A percentile compares a stretch with the other conserved stretches of the same genome.
Evolutionary conservation across 2,888 invertebrate species (phyloP).

Genomic region (Ctenicera cuprea): DNA sequence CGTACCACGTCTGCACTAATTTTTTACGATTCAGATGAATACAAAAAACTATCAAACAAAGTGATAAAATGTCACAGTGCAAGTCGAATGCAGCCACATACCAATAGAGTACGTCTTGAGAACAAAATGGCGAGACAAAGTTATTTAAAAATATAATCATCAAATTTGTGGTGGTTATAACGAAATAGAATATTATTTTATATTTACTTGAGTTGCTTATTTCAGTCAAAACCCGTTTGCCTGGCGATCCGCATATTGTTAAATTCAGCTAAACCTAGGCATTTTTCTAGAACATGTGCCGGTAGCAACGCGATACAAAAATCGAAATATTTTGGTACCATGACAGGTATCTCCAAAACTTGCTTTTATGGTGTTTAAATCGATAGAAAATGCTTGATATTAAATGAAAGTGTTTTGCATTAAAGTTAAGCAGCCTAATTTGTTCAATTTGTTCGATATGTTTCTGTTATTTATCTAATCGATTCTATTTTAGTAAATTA

Average conservation of each 20-base stretch:
- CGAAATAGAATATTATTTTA: background rate
- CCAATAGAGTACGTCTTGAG: constrained; percentile 1
- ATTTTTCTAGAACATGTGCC: constrained; percentile 9
- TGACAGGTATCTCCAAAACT: too few relatives aligned
- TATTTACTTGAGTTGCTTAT: background rate
- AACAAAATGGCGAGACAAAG: background rate
- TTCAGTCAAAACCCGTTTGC: background rate
- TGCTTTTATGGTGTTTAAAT: too few relatives aligned
- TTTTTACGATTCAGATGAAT: background rate
- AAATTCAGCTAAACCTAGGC: constrained; percentile 7
- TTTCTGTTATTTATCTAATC: too few relatives aligned
- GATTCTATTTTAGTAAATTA: too few relatives aligned
- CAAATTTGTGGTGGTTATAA: background rate
- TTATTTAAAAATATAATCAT: background rate
- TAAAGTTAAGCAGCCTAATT: too few relatives aligned
- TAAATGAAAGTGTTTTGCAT: too few relatives aligned
- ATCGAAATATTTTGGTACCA: background rate
- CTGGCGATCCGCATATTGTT: background rate
- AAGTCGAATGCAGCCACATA: constrained; percentile 12
- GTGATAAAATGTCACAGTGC: background rate
- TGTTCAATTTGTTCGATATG: too few relatives aligned
- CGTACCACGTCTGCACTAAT: background rate
- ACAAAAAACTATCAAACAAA: background rate
- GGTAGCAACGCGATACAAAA: constrained; percentile 3
- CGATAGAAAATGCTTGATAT: too few relatives aligned